These are phyloP conservation scores for Synergus japonicus DNA, from an alignment of 2,888 invertebrate species.

Conservation along the genomic window DNA sequence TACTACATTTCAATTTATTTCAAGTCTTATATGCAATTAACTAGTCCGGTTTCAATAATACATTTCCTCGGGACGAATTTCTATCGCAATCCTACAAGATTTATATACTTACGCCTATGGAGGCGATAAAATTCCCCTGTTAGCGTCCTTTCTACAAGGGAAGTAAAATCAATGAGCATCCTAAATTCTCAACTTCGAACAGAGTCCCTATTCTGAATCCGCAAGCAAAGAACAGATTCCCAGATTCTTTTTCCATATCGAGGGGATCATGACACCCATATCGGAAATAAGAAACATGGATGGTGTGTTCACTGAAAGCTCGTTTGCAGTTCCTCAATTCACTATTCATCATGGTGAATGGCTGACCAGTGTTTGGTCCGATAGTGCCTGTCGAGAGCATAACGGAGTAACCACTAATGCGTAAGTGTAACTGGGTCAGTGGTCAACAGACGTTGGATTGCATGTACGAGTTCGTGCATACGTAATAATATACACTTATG, in stretches of 20 bases:
- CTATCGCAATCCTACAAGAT: neutral
- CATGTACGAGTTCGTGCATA: constrained; percentile 39
- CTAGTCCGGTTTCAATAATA: too few relatives aligned
- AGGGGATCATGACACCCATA: neutral
- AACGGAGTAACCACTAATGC: constrained; percentile 52
- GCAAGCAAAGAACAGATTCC: constrained; percentile 7
- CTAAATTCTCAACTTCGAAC: neutral
- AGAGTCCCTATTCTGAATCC: constrained; percentile 1
- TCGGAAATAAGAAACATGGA: constrained; percentile 10
- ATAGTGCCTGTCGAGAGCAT: constrained; percentile 45
- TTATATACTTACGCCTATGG: neutral
- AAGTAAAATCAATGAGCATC: constrained; percentile 21
- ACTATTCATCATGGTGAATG: constrained; percentile 49
- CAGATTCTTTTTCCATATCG: neutral
- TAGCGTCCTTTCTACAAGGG: neutral
- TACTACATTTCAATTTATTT: neutral
- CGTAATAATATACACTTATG: constrained; percentile 46
- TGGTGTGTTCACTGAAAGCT: neutral
- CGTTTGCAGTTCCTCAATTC: constrained; percentile 24
- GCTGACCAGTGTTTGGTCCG: constrained; percentile 44
- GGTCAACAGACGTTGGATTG: constrained; percentile 52
- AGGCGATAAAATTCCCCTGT: neutral
- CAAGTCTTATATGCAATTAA: too few relatives aligned
- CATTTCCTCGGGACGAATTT: neutral
- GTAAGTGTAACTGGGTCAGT: constrained; percentile 58